A percentile compares a stretch with the other conserved stretches of the same genome.
Evolutionary conservation across 2,888 invertebrate genomes (phyloP).

Genomic region (Scaptomyza polygonia): DNA sequence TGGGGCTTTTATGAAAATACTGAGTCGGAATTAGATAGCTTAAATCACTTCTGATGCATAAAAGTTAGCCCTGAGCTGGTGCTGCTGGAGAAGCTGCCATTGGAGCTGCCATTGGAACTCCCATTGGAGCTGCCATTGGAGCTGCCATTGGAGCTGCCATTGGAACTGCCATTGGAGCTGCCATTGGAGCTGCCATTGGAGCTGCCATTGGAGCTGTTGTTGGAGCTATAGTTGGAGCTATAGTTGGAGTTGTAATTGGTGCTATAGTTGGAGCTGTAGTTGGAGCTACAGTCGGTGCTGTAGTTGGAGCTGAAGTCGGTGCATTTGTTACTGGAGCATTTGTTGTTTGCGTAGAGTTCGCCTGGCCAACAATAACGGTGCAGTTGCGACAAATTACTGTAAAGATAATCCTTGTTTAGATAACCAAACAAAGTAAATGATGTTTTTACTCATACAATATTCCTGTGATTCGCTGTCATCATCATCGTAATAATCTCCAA

Average conservation of each 20-base stretch:
- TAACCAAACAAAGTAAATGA: fast-evolving
- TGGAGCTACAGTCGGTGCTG: slow-evolving; percentile 31
- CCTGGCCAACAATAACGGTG: slow-evolving; percentile 60
- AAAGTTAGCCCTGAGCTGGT: not conserved
- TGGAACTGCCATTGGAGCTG: slow-evolving; percentile 15
- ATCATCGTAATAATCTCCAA: slow-evolving; percentile 34
- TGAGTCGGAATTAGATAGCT: not conserved
- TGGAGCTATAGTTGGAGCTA: slow-evolving; percentile 17
- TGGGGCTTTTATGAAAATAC: not conserved
- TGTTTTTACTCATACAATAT: slow-evolving; percentile 45
- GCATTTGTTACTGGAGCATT: slow-evolving; percentile 16
- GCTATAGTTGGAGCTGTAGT: too few species aligned
- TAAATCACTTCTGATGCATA: too few species aligned
- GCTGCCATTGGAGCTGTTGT: slow-evolving; percentile 4
- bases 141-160: not conserved
- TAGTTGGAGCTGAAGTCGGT: slow-evolving; percentile 24
- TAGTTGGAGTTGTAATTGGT: slow-evolving; percentile 13
- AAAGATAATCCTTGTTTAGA: not conserved
- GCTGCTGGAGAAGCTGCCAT: not conserved
- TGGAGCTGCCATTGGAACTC: not conserved
- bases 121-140: not conserved
- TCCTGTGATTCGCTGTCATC: slow-evolving; percentile 45
- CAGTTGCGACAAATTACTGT: slow-evolving; percentile 77
- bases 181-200: not conserved
- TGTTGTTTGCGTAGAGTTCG: slow-evolving; percentile 13